Evolutionary conservation across 2,113 vertebrate species (phyloP), one percentile per base, ranked within the genome.

Genomic region (Hoplias malabaricus): DNA sequence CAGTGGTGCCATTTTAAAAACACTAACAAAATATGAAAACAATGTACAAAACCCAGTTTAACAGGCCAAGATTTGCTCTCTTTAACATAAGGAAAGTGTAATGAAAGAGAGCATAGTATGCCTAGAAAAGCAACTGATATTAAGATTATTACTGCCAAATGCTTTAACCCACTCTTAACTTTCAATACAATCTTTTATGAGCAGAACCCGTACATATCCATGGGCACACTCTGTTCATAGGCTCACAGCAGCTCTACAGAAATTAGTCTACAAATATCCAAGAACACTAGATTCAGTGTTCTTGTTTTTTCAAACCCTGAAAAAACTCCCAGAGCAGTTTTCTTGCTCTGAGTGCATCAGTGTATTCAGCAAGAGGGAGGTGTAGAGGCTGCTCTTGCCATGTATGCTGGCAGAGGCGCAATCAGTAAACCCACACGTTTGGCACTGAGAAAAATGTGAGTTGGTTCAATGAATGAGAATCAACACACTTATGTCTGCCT

Each of bases 371-470:
- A 21, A 54, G 31, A 69, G 25, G 67, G 42, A 75, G 82, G 25
- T 46, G 50, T 10, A 48, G 56, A 43, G 27, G 53, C 42, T 21
- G 72, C 80, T 71, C 54, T 77, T 57, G 5, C n/a, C n/a, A n/a
- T n/a, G 57, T 40, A 65, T 73, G 65, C 33, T 71, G 34, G 34
- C 57, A 68, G 29, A 82, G 67, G 62, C 83, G 82, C 69, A 80
- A 78, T 70, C 59, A 54, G 53, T 48, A 87, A 82, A 75, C 67
- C 23, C 27, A 16, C 43, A n/a, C 36, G 59, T 65, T 59, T 76
- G 62, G 53, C 25, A 70, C 7, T 25, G 1, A 2, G 33, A 16
- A 23, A 71, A 78, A 69, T 68, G 31, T 11, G 3, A 83, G 88
- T 81, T 75, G 68, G 66, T 5, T 42, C 57, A 63, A 50, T 40